Evolutionary conservation across 2,888 invertebrate genomes (phyloP).

Genomic region (Cryptocephalus primarius): DNA sequence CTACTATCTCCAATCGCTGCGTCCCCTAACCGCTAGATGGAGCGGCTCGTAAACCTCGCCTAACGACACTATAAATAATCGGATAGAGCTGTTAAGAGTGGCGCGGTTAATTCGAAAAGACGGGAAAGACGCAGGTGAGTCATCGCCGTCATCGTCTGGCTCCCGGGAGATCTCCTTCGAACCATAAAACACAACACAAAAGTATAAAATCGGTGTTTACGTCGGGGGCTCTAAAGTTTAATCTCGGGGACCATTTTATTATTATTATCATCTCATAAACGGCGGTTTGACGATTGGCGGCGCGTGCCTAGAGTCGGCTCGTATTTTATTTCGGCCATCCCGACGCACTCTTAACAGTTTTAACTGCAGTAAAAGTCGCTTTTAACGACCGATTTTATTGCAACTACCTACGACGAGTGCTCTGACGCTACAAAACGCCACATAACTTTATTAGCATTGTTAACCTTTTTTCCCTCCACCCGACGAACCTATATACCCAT

Average conservation of each 20-base stretch:
- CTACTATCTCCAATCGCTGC: too few species aligned
- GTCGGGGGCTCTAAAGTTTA: conserved; percentile 30
- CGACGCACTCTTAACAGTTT: conserved; percentile 38
- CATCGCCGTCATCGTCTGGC: too few species aligned
- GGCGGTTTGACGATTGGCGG: conserved; percentile 30
- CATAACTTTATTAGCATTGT: conserved; percentile 19
- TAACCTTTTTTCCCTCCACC: conserved; percentile 9
- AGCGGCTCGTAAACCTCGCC: conserved; percentile 5
- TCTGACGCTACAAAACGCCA: conserved; percentile 23
- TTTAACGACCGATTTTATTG: conserved; percentile 38
- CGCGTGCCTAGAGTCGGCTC: conserved; percentile 34
- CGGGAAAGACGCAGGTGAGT: too few species aligned
- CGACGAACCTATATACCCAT: conserved; percentile 1
- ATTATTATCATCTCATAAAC: conserved; percentile 36
- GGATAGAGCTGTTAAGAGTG: too few species aligned
- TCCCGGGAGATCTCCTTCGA: too few species aligned
- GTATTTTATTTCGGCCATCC: conserved; percentile 33
- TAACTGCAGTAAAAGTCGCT: conserved; percentile 39
- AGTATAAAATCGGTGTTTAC: conserved; percentile 37
- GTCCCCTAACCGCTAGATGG: conserved; percentile 26
- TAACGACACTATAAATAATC: too few species aligned
- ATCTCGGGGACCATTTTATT: conserved; percentile 33
- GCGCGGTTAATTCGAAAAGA: too few species aligned
- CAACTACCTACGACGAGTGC: conserved; percentile 32
- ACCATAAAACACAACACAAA: conserved; percentile 32